Percentiles rank a stretch among this genome's conserved stretches.
Conservation (phyloP, 2,888 invertebrate genomes). For the Epinotia ramella region DNA sequence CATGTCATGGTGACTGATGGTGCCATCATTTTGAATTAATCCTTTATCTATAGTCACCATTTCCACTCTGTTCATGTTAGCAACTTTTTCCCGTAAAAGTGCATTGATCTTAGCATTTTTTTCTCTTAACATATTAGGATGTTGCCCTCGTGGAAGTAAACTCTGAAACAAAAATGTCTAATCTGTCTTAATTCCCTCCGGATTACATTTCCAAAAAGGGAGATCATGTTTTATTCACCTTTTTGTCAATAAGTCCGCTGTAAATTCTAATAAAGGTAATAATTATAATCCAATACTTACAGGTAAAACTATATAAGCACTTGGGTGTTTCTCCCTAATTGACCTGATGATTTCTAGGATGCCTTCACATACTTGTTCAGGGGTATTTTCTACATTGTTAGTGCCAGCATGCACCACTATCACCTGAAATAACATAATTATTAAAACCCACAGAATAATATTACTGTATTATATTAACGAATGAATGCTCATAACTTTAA, state of each 20-base stretch:
- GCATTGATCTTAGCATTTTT: constrained; percentile 91
- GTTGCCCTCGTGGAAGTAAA: constrained; percentile 94
- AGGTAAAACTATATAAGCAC: constrained; percentile 93
- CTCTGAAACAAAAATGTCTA: constrained; percentile 86
- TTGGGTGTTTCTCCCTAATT: constrained; percentile 91
- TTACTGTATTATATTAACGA: not conserved
- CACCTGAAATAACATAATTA: constrained; percentile 83
- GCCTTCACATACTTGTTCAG: constrained; percentile 93
- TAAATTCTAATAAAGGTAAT: not conserved
- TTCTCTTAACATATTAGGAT: constrained; percentile 92
- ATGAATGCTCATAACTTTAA: constrained; percentile 12
- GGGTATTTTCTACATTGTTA: constrained; percentile 92
- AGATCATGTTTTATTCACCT: no score
- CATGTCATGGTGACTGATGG: constrained; percentile 96
- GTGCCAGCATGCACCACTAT: constrained; percentile 95
- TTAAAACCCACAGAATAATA: constrained; percentile 10
- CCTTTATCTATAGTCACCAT: constrained; percentile 92
- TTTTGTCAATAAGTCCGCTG: not conserved
- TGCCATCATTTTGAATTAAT: constrained; percentile 91
- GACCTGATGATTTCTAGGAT: constrained; percentile 91
- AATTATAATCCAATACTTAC: constrained; percentile 81
- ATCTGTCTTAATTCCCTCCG: not conserved
- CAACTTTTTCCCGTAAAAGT: constrained; percentile 87
- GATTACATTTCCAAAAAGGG: no score
- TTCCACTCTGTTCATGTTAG: constrained; percentile 89